These are phyloP conservation scores for Pangasius mekongensis DNA, from an alignment of 2,797 vertebrate species.

Conservation along the genomic window DNA sequence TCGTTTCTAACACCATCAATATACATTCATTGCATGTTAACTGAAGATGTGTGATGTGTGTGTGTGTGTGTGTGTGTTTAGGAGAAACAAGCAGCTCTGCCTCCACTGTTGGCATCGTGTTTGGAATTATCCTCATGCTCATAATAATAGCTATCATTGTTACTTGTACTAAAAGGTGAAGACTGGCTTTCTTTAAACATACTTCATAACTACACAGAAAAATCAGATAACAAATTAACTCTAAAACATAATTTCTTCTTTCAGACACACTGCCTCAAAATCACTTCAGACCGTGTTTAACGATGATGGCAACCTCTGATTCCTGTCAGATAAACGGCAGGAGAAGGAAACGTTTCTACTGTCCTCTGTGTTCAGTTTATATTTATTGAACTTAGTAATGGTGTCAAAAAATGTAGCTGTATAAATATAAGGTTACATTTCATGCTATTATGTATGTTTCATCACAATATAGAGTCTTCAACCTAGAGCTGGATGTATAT, in stretches of 20 bases:
- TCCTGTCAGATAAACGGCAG: not conserved
- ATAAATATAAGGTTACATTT: too few relatives aligned
- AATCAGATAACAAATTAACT: not conserved
- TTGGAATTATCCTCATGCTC: conserved; percentile 38
- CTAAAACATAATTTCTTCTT: not conserved
- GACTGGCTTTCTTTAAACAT: not conserved
- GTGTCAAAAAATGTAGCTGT: not conserved
- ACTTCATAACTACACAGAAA: not conserved
- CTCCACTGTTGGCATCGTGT: conserved; percentile 19
- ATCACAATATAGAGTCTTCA: too few relatives aligned
- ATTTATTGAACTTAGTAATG: not conserved
- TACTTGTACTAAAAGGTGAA: conserved; percentile 32
- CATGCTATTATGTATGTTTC: not conserved
- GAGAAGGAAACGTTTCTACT: not conserved
- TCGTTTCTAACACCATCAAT: not conserved
- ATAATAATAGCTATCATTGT: conserved; percentile 6
- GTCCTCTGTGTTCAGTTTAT: not conserved
- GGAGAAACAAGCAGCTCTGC: conserved; percentile 1
- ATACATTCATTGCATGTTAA: not conserved
- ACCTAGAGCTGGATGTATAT: not conserved
- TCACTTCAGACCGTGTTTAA: not conserved
- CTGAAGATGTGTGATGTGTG: conserved; percentile 1
- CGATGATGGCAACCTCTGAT: conserved; percentile 25
- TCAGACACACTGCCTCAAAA: conserved; percentile 3
- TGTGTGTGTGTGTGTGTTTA: conserved; percentile 16